Evolutionary conservation across 2,888 invertebrate genomes (phyloP), one percentile per base, ranked within the genome.

Genomic region (Uropetala carovei): DNA sequence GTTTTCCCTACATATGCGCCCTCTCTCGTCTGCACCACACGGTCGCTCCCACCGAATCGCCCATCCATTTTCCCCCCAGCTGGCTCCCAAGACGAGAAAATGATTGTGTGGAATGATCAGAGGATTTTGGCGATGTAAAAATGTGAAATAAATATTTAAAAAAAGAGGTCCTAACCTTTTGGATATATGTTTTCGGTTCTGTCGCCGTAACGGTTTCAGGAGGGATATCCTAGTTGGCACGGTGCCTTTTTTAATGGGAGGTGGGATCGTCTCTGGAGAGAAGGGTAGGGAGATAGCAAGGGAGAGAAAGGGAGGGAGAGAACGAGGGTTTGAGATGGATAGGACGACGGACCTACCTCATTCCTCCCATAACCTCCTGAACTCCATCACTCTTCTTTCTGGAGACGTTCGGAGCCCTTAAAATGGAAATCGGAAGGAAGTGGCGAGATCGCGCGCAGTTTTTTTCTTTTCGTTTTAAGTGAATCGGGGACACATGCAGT

Each of bases 231-330:
- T 27, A 75, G 22, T 75, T 75, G 75, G 75, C 75, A 75, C 27
- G 22, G 75, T 75, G 75, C 75, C 75, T 75, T 75, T 75, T 75
- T 43, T 75, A 75, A 75, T 27, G 27, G 75, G 75, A 75, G 11
- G 27, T 27, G 11, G 75, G 27, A 13, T 75, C 22, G 75, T 75
- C 27, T 27, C 75, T 16, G 27, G 10, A 10, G 75, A 75, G 75
- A 75, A 27, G 75, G 68, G 11, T 9, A n/a, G 68, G n/a, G 68
- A n/a, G 68, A n/a, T n/a, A 64, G 75, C 27, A 75, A 27, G 14
- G 10, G 22, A 75, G 18, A 27, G 68, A 18, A 1, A 16, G 22
- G 11, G 75, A 7, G 75, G 22, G 75, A 75, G 75, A 27, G 68
- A n/a, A 18, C 22, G 68, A 13, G 68, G 18, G 68, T 68, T 22